These are phyloP conservation scores for Myiozetetes cayanensis DNA, from an alignment of 2,113 vertebrate genomes.

Conservation along the genomic window DNA sequence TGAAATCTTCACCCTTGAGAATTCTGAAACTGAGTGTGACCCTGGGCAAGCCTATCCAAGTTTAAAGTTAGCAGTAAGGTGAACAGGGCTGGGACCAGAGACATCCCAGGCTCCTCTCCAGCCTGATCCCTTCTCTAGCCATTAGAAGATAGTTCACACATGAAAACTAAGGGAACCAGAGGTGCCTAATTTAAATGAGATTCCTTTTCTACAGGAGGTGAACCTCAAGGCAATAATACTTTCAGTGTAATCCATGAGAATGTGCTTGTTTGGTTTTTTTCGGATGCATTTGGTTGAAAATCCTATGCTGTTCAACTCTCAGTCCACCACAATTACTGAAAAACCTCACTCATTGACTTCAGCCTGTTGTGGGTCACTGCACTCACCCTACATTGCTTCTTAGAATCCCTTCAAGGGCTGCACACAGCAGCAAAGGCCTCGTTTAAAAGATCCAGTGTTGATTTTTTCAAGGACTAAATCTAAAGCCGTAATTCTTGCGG, in stretches of 20 bases:
- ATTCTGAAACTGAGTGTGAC: background rate
- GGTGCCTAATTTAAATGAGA: background rate
- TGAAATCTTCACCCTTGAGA: background rate
- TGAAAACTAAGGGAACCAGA: background rate
- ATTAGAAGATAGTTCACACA: fast-evolving
- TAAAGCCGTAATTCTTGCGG: background rate
- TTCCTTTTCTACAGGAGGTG: background rate
- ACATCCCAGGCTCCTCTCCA: background rate
- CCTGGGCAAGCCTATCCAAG: background rate
- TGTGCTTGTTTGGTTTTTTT: background rate
- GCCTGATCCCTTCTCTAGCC: background rate
- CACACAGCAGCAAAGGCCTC: background rate
- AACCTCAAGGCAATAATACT: background rate
- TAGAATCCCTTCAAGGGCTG: background rate
- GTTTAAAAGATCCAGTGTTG: background rate
- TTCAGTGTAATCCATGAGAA: background rate
- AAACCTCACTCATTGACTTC: background rate
- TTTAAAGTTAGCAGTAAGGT: background rate
- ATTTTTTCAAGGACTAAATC: background rate
- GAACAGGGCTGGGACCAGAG: background rate
- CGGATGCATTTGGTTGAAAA: background rate
- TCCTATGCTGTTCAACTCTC: background rate
- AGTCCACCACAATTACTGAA: background rate
- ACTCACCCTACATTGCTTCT: background rate
- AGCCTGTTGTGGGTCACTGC: background rate